phyloP scores from a whole-genome alignment of 1,140 invertebrate species.

The Lepidotrigona ventralis region DNA sequence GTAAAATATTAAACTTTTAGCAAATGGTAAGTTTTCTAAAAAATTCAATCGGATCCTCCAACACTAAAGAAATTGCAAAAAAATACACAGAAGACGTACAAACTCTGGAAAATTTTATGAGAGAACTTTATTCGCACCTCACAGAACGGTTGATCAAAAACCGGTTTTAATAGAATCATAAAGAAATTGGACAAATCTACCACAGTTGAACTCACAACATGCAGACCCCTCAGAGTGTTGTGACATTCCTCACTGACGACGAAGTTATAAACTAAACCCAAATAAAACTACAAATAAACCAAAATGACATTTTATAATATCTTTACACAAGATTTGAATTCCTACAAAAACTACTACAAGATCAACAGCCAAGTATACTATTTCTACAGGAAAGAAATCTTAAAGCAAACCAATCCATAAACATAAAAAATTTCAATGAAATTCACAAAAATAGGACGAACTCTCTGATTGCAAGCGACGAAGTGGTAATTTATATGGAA shows the following conservation, averaged over 20 bases:
- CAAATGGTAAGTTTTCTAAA: no score
- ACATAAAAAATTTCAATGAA: neutral
- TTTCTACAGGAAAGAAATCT: neutral
- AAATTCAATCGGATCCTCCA: no score
- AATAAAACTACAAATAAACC: neutral
- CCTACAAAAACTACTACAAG: neutral
- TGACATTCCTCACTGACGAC: neutral
- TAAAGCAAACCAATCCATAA: neutral
- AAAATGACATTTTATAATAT: slow-evolving; percentile 5
- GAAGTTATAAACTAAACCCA: neutral
- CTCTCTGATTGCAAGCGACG: slow-evolving; percentile 56
- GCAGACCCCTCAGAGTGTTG: neutral
- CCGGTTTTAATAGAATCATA: no score
- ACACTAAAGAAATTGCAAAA: no score
- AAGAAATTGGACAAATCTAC: no score
- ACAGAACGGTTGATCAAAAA: no score
- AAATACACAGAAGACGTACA: no score
- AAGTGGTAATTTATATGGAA: slow-evolving; percentile 52
- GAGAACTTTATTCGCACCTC: no score
- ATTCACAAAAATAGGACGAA: slow-evolving; percentile 34
- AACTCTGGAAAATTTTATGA: no score
- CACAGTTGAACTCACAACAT: no score
- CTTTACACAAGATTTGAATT: slow-evolving; percentile 26
- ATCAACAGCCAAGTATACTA: neutral
- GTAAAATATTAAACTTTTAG: no score